Conservation (phyloP, 2,113 vertebrate species). For the Saguinus midas region DNA sequence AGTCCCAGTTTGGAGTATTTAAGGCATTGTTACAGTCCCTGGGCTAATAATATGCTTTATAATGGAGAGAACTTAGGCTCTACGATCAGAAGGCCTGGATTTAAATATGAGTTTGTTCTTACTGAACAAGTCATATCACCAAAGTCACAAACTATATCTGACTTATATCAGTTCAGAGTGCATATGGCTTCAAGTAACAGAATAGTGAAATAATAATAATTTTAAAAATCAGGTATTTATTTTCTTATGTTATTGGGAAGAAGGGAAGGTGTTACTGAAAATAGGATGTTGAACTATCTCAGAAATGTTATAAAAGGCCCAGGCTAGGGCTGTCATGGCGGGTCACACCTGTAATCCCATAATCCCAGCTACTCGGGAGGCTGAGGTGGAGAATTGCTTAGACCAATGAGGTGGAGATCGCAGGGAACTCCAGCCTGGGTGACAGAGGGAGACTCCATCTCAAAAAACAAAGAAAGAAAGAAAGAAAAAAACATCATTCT, state of each 20-base stretch:
- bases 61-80: not conserved
- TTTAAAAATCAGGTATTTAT: not conserved
- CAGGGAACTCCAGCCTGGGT: no score
- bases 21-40: not conserved
- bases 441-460: no score
- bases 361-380: no score
- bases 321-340: no score
- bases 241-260: not conserved
- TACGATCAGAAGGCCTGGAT: not conserved
- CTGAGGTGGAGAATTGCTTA: no score
- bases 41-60: not conserved
- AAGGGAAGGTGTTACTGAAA: not conserved
- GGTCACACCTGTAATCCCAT: no score
- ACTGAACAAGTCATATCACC: not conserved
- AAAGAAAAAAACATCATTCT: not conserved
- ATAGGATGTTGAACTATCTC: not conserved
- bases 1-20: not conserved
- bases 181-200: not conserved
- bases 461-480: rapidly evolving
- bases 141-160: not conserved
- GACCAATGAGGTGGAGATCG: no score
- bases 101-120: conserved; percentile 15
- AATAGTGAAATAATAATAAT: not conserved
- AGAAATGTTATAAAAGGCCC: not conserved
- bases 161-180: not conserved